Evolutionary conservation across 2,113 vertebrate species (phyloP), one percentile per base, ranked within the genome.

Genomic region (Xiphophorus hellerii): DNA sequence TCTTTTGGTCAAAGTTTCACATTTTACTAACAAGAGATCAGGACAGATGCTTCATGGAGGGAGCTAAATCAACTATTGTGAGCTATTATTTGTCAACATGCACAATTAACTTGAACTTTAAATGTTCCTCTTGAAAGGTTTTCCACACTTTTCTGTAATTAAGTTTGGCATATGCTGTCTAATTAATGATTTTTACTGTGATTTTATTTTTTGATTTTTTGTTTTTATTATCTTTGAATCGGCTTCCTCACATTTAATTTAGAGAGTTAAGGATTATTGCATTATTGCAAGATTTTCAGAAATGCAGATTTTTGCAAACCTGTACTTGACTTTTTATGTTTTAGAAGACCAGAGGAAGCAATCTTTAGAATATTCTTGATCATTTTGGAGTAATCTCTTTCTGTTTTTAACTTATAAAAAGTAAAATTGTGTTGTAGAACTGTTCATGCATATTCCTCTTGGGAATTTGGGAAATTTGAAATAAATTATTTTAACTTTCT

Each of bases 1-100:
- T 58, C 9, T 10, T n/a, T 11, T 58, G 9, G 25, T n/a, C 51
- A 58, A 58, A n/a, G 8, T 22, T 25, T 62, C 2, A 31, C 14
- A 29, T 17, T 64, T 11, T 33, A 10, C 17, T 35, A 20, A 28
- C 15, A 31, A 35, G 17, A 64, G 62, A 8, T 63, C 20, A 10
- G 31, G 22, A 12, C 63, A 66, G 33, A 66, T 37, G 70, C 61
- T 77, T 80, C 28, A 3, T 5, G 35, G 81, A 77, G 76, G 72
- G 73, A 80, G 78, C 71, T 76, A 73, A 70, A 71, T 83, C 0
- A 80, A 74, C 48, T 28, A 1, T 3, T 2, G 31, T 25, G 61
- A 66, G 65, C 51, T 39, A 68, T 25, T 60, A 44, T n/a, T 2
- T 44, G 73, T 66, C 74, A 78, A 17, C 8, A 69, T 37, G 63